Conservation (phyloP, 2,113 vertebrate species). For the Rana temporaria region DNA sequence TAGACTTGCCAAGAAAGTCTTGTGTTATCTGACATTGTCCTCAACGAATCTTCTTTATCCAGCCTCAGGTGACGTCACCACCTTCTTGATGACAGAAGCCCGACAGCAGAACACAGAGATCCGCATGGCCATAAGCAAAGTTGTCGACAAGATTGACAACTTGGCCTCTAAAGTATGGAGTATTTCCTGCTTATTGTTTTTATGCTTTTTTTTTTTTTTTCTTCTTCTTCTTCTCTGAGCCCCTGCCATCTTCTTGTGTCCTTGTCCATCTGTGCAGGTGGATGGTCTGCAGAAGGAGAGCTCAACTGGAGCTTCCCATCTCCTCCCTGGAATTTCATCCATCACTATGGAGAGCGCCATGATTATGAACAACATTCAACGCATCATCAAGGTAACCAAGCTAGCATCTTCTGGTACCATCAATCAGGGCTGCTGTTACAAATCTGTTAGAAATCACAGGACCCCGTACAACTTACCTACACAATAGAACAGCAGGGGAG, state of each 20-base stretch:
- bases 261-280: conserved; percentile 73
- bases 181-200: not conserved
- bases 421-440: no score
- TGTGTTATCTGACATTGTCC: no score
- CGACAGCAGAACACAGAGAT: conserved; percentile 97
- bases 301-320: conserved; percentile 66
- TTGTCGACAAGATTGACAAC: conserved; percentile 92
- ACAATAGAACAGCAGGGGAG: no score
- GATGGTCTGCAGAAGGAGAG: conserved; percentile 85
- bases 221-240: no score
- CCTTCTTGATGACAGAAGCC: conserved; percentile 94
- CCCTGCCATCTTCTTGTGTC: not conserved
- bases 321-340: conserved; percentile 76
- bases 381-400: conserved; percentile 88
- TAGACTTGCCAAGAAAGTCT: no score
- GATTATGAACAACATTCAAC: conserved; percentile 93
- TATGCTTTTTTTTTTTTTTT: no score
- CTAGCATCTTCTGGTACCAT: rapidly evolving
- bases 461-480: no score
- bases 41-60: no score
- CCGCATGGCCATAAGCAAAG: conserved; percentile 87
- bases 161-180: conserved; percentile 83
- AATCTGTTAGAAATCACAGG: no score
- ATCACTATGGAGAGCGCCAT: conserved; percentile 93
- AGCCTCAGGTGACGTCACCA: conserved; percentile 86